Conservation (phyloP, 2,113 vertebrate species). For the Sclerurus mexicanus region DNA sequence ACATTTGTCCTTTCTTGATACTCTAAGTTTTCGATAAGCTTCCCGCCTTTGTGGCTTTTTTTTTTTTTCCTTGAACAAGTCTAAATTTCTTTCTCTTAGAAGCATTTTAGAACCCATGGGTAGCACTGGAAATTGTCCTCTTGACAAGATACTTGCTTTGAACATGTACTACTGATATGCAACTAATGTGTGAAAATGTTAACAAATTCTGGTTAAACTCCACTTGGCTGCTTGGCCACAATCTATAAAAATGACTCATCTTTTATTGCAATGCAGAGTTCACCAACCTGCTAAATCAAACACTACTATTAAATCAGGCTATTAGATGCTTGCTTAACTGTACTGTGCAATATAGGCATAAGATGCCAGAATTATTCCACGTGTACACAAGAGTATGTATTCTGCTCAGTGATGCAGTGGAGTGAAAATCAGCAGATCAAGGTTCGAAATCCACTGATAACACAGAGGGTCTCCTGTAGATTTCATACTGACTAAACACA, state of each 20-base stretch:
- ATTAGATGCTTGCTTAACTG: not conserved
- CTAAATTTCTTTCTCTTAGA: not conserved
- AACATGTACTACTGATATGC: not conserved
- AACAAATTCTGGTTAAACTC: not conserved
- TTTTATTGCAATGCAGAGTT: not conserved
- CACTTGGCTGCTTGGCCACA: not conserved
- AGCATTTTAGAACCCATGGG: not conserved
- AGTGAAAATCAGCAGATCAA: not conserved
- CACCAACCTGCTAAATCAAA: slow-evolving; percentile 16
- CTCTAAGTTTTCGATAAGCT: not conserved
- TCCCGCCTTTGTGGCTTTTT: not conserved
- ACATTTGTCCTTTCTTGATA: not conserved
- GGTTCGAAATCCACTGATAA: not conserved
- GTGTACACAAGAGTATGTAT: not conserved
- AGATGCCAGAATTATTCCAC: not conserved
- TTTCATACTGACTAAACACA: not conserved
- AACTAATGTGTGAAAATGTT: not conserved
- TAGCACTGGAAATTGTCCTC: not conserved
- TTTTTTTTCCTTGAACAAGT: not conserved
- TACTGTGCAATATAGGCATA: not conserved
- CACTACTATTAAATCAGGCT: not conserved
- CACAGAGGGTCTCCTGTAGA: not conserved
- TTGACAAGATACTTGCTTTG: not conserved
- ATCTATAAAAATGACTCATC: not conserved
- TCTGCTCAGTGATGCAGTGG: not conserved